phyloP scores from a whole-genome alignment of 2,797 vertebrate genomes.

The Phrynocephalus vlangalii region DNA sequence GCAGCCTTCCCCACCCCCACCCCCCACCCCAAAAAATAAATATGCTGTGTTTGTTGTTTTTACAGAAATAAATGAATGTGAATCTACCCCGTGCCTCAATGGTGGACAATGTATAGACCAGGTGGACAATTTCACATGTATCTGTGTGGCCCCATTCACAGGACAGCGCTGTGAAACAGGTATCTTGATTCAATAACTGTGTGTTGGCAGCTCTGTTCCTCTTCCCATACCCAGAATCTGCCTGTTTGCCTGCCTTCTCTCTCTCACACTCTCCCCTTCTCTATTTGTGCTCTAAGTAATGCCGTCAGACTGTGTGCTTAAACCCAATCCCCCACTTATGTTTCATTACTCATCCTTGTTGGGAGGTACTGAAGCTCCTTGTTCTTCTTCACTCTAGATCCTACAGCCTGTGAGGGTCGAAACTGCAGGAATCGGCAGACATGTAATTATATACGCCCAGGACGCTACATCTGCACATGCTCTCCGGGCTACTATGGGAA shows the following conservation, averaged over 20 bases:
- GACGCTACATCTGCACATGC: slow-evolving; percentile 83
- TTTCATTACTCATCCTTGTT: background rate
- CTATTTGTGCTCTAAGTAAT: background rate
- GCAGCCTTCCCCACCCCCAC: fast-evolving
- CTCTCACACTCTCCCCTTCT: background rate
- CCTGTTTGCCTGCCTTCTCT: background rate
- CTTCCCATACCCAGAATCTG: background rate
- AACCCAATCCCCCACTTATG: slow-evolving; percentile 32
- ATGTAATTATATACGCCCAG: slow-evolving; percentile 77
- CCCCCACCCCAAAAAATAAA: no score
- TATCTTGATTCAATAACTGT: slow-evolving; percentile 56
- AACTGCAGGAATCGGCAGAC: slow-evolving; percentile 78
- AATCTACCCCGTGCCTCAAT: slow-evolving; percentile 88
- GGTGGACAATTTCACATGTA: slow-evolving; percentile 87
- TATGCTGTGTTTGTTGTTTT: background rate
- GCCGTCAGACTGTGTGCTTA: slow-evolving; percentile 21
- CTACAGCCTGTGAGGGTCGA: slow-evolving; percentile 73
- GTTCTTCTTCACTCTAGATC: slow-evolving; percentile 48
- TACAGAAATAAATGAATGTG: slow-evolving; percentile 89
- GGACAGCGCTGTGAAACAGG: slow-evolving; percentile 92
- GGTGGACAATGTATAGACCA: slow-evolving; percentile 86
- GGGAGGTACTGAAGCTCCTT: background rate
- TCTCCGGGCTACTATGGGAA: slow-evolving; percentile 82
- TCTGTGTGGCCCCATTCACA: slow-evolving; percentile 82
- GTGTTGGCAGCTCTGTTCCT: background rate